Base-by-base conservation (phyloP, 1,140 invertebrate genomes). In the Heliconius melpomene region DNA sequence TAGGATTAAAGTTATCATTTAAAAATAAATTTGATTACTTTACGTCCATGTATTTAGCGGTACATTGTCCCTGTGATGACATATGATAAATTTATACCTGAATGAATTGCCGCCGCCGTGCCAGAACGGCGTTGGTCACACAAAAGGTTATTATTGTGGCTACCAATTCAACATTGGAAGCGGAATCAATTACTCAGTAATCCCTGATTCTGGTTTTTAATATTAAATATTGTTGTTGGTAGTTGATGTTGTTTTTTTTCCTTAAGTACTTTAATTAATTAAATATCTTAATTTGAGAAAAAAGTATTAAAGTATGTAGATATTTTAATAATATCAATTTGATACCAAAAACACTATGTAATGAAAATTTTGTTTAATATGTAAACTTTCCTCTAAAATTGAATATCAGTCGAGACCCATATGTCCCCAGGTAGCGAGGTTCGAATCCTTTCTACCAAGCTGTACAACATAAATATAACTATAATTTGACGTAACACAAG, bases 161-260 rank as follows among this genome's bases (percentile, higher is more conserved):
- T 79, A 40, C 71, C 60, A 79, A 75, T 79, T 75, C 74, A 75
- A 79, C 74, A 79, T 81, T 76, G 79, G 74, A 80, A 80, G 83
- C 74, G 76, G 72, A 84, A 86, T 83, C 80, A 79, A 84, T 84
- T 76, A 75, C 60, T 70, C 72, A 72, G 78, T 74, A 78, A 79
- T 78, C 74, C 72, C 75, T 46, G 75, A 77, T 75, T 75, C n/a
- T 60, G 46, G 52, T 75, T 60, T 57, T 66, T 66, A 13, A 26
- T 29, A 66, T 66, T 66, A 66, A 66, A 66, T 6, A 29, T 66
- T 29, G 1, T 66, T 29, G 3, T 13, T 5, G 8, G 7, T 23
- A 66, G 29, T 23, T 66, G n/a, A 26, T 13, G 29, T 66, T 26
- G 3, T 29, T 16, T 29, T 29, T 66, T 26, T 52, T 2, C 18